phyloP scores from a whole-genome alignment of 2,888 invertebrate species.

The Drosophila nr. perissopoda region DNA sequence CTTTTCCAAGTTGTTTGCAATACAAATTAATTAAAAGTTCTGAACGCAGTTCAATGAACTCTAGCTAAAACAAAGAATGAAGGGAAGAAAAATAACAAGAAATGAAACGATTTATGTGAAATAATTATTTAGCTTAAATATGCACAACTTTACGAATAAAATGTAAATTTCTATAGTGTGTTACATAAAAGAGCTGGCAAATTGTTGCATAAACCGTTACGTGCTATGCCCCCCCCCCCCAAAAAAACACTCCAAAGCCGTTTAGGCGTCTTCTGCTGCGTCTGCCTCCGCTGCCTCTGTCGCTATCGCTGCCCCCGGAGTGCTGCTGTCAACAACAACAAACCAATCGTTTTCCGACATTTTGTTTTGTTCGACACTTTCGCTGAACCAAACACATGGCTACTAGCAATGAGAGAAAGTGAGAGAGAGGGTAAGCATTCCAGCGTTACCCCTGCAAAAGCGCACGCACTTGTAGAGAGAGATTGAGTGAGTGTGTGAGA shows the following conservation, averaged over 20 bases:
- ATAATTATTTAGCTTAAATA: not conserved
- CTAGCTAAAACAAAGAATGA: not conserved
- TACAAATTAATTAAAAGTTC: slow-evolving; percentile 68
- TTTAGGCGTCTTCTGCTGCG: slow-evolving; percentile 14
- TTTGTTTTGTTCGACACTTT: slow-evolving; percentile 74
- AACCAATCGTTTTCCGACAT: slow-evolving; percentile 50
- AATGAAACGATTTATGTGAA: slow-evolving; percentile 11
- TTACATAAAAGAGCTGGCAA: slow-evolving; percentile 63
- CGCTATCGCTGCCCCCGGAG: slow-evolving; percentile 3
- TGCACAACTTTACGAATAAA: not conserved
- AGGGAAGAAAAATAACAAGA: not conserved
- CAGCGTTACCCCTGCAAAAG: slow-evolving; percentile 35
- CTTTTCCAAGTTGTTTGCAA: slow-evolving; percentile 26
- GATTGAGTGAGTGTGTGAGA: not conserved
- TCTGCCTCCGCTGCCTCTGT: slow-evolving; percentile 2
- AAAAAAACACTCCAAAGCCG: slow-evolving; percentile 18
- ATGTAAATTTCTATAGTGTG: slow-evolving; percentile 37
- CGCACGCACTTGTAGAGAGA: slow-evolving; percentile 20
- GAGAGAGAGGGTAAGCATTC: slow-evolving; percentile 19
- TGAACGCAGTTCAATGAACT: slow-evolving; percentile 36
- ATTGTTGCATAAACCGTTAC: slow-evolving; percentile 72
- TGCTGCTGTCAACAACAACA: slow-evolving; percentile 7
- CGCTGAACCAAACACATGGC: slow-evolving; percentile 56
- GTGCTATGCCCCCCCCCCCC: slow-evolving; percentile 29
- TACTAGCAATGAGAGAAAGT: slow-evolving; percentile 15